Evolutionary conservation across 2,797 vertebrate genomes (phyloP).

Genomic region (Fistularia commersonii): DNA sequence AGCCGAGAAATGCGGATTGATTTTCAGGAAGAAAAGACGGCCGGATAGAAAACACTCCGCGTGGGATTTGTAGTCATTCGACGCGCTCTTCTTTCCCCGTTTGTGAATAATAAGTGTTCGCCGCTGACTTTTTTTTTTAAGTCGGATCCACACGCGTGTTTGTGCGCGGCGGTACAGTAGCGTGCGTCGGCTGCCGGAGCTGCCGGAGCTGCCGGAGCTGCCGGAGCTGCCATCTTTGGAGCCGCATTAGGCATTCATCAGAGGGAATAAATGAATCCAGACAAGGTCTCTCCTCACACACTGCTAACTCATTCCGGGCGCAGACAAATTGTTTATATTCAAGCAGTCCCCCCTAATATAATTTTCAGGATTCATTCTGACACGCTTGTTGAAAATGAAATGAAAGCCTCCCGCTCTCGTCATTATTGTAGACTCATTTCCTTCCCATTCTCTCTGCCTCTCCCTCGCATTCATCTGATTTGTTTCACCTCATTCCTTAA

Average conservation of each 20-base stretch:
- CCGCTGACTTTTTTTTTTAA: too few relatives aligned
- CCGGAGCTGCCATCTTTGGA: too few relatives aligned
- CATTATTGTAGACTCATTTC: conserved; percentile 65
- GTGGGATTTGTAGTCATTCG: too few relatives aligned
- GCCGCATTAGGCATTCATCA: conserved; percentile 44
- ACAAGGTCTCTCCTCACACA: conserved; percentile 36
- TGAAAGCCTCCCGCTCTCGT: conserved; percentile 60
- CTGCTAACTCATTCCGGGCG: conserved; percentile 45
- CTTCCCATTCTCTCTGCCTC: conserved; percentile 17
- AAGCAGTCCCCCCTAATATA: conserved; percentile 49
- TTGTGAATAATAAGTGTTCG: too few relatives aligned
- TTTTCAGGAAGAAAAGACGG: too few relatives aligned
- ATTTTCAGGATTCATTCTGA: conserved; percentile 62
- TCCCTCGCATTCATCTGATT: conserved; percentile 46
- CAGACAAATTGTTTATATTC: conserved; percentile 62
- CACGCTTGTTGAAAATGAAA: conserved; percentile 62
- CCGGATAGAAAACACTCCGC: too few relatives aligned
- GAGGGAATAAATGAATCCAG: conserved; percentile 51
- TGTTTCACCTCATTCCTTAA: conserved; percentile 54
- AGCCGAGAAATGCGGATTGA: too few relatives aligned
- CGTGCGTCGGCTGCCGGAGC: too few relatives aligned
- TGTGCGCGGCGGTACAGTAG: too few relatives aligned
- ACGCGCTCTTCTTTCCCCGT: too few relatives aligned
- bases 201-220: too few relatives aligned
- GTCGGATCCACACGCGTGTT: too few relatives aligned